Conservation (phyloP, 2,113 vertebrate genomes). For the Gambusia holbrooki region DNA sequence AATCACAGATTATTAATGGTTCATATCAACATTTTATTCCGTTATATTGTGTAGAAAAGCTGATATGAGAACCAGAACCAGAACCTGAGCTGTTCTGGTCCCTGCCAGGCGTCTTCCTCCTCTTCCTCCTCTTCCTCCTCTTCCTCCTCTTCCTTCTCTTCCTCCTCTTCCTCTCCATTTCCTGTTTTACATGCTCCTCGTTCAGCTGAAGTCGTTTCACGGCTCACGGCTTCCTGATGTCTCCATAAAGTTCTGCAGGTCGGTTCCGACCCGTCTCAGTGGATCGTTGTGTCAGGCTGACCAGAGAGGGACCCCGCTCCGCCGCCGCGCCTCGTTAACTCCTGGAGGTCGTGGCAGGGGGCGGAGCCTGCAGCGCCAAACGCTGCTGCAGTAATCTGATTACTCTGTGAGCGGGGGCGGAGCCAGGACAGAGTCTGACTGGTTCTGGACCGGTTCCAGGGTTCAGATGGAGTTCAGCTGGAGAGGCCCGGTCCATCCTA, state of each 20-base stretch:
- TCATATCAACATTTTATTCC: neutral
- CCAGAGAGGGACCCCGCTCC: constrained; percentile 51
- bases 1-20: no score
- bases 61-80: no score
- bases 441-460: no score
- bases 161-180: constrained; percentile 35
- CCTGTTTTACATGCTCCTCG: constrained; percentile 64
- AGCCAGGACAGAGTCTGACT: no score
- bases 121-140: no score
- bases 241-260: constrained; percentile 48
- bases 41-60: neutral
- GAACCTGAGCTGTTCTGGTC: neutral
- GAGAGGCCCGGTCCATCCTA: no score
- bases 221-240: constrained; percentile 67
- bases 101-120: no score
- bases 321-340: constrained; percentile 59
- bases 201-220: constrained; percentile 67
- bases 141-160: no score
- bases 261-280: constrained; percentile 41
- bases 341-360: constrained; percentile 58
- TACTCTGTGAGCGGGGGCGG: neutral
- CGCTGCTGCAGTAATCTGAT: neutral
- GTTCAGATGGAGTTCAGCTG: no score
- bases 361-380: neutral
- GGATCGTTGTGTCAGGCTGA: constrained; percentile 52